Evolutionary conservation across 2,888 invertebrate genomes (phyloP).

Genomic region (Drosophila birchii): DNA sequence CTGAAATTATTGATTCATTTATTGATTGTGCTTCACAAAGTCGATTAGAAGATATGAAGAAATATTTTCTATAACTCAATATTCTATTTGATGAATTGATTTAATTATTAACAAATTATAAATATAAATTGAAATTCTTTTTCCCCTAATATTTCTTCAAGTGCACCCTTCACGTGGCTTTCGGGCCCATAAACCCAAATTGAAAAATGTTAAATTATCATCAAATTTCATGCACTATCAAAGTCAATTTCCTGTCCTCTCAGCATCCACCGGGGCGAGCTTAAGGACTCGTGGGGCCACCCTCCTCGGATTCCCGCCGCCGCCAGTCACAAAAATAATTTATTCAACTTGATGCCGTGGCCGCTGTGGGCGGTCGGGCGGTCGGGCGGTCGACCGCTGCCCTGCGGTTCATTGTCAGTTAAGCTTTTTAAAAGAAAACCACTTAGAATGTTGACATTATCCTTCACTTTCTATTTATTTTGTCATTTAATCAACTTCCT

Average conservation of each 20-base stretch:
- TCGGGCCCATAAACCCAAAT: constrained; percentile 39
- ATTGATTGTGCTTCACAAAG: too few relatives aligned
- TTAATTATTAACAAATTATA: not conserved
- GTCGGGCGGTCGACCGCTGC: constrained; percentile 52
- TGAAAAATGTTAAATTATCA: constrained; percentile 70
- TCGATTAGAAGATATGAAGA: too few relatives aligned
- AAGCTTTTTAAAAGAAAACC: constrained; percentile 80
- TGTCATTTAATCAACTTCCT: constrained; percentile 82
- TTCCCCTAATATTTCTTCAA: not conserved
- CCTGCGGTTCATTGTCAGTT: constrained; percentile 80
- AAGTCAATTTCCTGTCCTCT: constrained; percentile 74
- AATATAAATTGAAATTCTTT: not conserved
- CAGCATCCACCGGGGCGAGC: constrained; percentile 18
- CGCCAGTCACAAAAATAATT: constrained; percentile 71
- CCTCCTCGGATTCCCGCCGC: constrained; percentile 16
- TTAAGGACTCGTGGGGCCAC: constrained; percentile 32
- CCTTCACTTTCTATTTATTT: constrained; percentile 79
- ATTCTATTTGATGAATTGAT: too few relatives aligned
- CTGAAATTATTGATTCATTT: too few relatives aligned
- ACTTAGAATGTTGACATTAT: constrained; percentile 83
- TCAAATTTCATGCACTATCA: constrained; percentile 80
- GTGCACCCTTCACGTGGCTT: constrained; percentile 28
- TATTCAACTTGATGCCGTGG: constrained; percentile 76
- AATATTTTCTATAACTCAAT: too few relatives aligned
- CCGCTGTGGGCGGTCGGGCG: constrained; percentile 51